A percentile compares a stretch with the other conserved stretches of the same genome.
These are phyloP conservation scores for Agrilus mali DNA, from an alignment of 2,888 invertebrate genomes.

Conservation along the genomic window DNA sequence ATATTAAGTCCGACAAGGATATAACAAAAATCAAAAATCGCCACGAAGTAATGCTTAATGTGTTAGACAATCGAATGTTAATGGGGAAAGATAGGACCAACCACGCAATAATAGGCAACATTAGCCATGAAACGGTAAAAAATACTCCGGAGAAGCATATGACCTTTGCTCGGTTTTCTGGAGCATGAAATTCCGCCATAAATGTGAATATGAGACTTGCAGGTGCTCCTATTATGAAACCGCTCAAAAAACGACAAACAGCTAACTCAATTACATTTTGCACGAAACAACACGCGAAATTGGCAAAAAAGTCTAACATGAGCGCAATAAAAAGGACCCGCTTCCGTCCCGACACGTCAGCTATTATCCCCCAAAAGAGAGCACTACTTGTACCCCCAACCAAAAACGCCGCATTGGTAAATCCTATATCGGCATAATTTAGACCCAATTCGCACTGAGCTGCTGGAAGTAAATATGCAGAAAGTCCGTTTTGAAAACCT, in stretches of 20 bases:
- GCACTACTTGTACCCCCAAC: constrained; percentile 61
- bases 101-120: constrained; percentile 43
- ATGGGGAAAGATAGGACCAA: constrained; percentile 21
- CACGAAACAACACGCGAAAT: constrained; percentile 43
- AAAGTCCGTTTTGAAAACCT: constrained; percentile 52
- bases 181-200: constrained; percentile 52
- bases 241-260: constrained; percentile 49
- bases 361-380: constrained; percentile 67
- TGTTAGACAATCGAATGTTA: constrained; percentile 16
- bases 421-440: constrained; percentile 51
- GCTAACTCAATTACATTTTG: constrained; percentile 45
- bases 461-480: constrained; percentile 61
- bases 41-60: constrained; percentile 57
- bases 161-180: constrained; percentile 42
- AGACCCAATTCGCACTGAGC: constrained; percentile 57
- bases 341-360: constrained; percentile 61
- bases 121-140: constrained; percentile 53
- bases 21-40: constrained; percentile 55
- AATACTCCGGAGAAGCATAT: constrained; percentile 52
- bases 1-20: constrained; percentile 49
- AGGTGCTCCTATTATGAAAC: constrained; percentile 48
- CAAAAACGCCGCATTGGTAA: constrained; percentile 60
- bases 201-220: constrained; percentile 49
- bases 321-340: constrained; percentile 30
- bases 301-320: constrained; percentile 38